A percentile compares a stretch with the other conserved stretches of the same genome.
Evolutionary conservation across 2,888 invertebrate genomes (phyloP).

Genomic region (Sphaeridia pumilis): DNA sequence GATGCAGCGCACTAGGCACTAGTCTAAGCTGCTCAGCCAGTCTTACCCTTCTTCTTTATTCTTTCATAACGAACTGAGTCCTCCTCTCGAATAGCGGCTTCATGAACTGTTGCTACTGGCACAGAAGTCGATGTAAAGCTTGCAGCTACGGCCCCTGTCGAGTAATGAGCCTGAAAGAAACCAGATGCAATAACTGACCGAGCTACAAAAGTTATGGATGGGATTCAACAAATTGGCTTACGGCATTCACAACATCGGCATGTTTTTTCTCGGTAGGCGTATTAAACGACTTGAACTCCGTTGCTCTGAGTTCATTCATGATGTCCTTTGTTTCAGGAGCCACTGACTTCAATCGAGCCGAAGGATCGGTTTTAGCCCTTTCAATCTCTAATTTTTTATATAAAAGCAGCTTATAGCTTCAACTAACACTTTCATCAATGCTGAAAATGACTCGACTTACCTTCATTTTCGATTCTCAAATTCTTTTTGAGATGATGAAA

Average conservation of each 20-base stretch:
- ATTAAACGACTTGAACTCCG: slow-evolving; percentile 62
- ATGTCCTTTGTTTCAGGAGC: slow-evolving; percentile 85
- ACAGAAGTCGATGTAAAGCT: slow-evolving; percentile 96
- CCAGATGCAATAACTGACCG: too few relatives aligned
- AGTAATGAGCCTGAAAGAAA: slow-evolving; percentile 82
- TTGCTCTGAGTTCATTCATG: slow-evolving; percentile 70
- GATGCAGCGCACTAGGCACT: too few relatives aligned
- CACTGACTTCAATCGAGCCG: slow-evolving; percentile 70
- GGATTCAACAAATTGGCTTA: slow-evolving; percentile 41
- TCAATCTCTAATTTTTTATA: slow-evolving; percentile 36
- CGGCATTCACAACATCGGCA: slow-evolving; percentile 91
- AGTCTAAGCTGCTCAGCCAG: too few relatives aligned
- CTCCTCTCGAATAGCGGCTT: slow-evolving; percentile 84
- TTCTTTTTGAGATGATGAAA: slow-evolving; percentile 92
- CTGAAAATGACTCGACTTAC: too few relatives aligned
- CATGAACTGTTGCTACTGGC: slow-evolving; percentile 70
- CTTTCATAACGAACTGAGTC: slow-evolving; percentile 81
- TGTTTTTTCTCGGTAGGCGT: slow-evolving; percentile 44
- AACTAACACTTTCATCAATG: too few relatives aligned
- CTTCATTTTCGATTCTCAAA: slow-evolving; percentile 74
- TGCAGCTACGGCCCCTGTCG: slow-evolving; percentile 89
- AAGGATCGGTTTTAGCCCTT: slow-evolving; percentile 60
- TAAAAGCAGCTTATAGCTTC: too few relatives aligned
- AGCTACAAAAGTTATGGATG: too few relatives aligned
- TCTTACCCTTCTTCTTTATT: slow-evolving; percentile 69